These are phyloP conservation scores for Hymenopus coronatus DNA, from an alignment of 2,888 invertebrate genomes.

Conservation along the genomic window DNA sequence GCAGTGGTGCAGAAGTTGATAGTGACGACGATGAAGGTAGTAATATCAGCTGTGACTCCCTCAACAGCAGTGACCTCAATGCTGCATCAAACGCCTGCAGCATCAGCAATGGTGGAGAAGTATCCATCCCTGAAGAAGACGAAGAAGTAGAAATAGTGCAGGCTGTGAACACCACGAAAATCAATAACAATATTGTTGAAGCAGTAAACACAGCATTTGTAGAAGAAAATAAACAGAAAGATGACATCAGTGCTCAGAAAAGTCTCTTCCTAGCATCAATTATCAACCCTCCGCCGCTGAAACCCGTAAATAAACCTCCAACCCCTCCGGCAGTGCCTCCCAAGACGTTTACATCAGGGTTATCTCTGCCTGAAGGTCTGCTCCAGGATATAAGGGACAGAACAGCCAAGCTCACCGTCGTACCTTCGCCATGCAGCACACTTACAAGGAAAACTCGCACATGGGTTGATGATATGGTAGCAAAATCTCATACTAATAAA, in stretches of 20 bases:
- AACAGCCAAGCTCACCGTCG: conserved; percentile 51
- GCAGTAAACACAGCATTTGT: not conserved
- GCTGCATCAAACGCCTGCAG: conserved; percentile 19
- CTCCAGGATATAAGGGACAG: conserved; percentile 69
- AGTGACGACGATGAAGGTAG: conserved; percentile 67
- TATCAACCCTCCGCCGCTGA: not conserved
- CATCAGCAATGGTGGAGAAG: not conserved
- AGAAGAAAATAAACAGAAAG: not conserved
- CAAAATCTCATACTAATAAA: not conserved
- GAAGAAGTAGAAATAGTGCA: not conserved
- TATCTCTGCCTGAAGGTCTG: conserved; percentile 64
- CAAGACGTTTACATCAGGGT: not conserved
- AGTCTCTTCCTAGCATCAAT: not conserved
- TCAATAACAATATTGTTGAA: not conserved
- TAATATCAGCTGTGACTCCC: conserved; percentile 77
- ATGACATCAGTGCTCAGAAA: not conserved
- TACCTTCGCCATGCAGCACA: conserved; percentile 4
- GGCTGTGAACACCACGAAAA: not conserved
- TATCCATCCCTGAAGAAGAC: not conserved
- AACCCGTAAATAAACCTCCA: conserved; percentile 45
- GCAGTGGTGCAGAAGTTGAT: conserved; percentile 64
- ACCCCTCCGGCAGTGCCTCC: not conserved
- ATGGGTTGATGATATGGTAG: not conserved
- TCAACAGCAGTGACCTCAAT: conserved; percentile 69
- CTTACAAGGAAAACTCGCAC: conserved; percentile 5